Base-by-base conservation (phyloP, 2,888 invertebrate genomes). In the Leptopilina syphax region DNA sequence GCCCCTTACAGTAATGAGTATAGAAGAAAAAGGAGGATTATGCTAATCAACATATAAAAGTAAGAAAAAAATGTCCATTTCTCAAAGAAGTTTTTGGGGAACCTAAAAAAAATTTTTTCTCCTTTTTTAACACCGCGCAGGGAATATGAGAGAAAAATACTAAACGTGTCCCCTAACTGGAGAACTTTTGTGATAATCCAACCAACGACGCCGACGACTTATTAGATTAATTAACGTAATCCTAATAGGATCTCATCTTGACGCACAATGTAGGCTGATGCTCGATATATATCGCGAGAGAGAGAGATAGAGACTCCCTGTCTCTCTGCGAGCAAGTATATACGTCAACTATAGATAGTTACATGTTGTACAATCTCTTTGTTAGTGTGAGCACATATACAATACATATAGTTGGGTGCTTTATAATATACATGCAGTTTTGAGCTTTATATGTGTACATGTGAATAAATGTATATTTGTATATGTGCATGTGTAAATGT, bases 221-320 rank as follows among this genome's bases (percentile, higher is more conserved):
- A 88, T 88, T 90, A 87, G 88, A 89, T 90, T 90, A 89, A 90
- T 90, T 89, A 89, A 90, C 88, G 87, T 89, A 90, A 89, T 90
- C 88, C 88, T 89, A 90, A 89, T 90, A 83, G 88, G 87, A 91
- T 91, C 90, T 90, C 89, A 89, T 90, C 89, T 90, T 87, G 88
- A 88, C 85, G 85, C 88, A 89, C 89, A 90, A 90, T 91, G 88
- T 88, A 86, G 87, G 83, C 87, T 85, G 44, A 44, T 44, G 85
- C 85, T 87, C 88, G 87, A 88, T 89, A 80, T 77, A 79, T 81
- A 87, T 86, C 86, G 85, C 85, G 83, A 34, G 34, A 34, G 34
- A 34, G 34, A 27, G 27, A 34, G 34, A 34, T 0, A 34, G 34
- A 84, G 84, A 84, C 84, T 85, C 84, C 85, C 87, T 85, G 84